Conservation (phyloP, 2,888 invertebrate species). For the Nymphalis c-album region DNA sequence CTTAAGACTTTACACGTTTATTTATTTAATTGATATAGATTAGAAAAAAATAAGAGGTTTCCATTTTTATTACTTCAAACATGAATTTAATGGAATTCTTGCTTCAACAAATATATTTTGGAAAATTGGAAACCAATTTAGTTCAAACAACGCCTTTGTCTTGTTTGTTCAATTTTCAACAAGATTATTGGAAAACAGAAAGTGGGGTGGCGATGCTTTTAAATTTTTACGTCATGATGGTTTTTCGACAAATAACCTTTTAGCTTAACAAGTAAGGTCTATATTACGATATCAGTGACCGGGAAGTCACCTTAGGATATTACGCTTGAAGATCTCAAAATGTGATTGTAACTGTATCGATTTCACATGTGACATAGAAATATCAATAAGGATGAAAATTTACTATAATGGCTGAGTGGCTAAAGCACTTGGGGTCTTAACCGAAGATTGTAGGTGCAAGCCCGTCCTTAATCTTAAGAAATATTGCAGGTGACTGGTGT, state of each 20-base stretch:
- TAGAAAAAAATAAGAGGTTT: not conserved
- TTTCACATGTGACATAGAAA: conserved; percentile 9
- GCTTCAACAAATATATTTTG: conserved; percentile 2
- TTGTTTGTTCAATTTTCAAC: conserved; percentile 19
- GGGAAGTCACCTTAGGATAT: conserved; percentile 32
- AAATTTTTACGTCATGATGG: conserved; percentile 19
- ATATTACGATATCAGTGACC: conserved; percentile 11
- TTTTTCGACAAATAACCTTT: conserved; percentile 10
- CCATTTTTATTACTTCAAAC: not conserved
- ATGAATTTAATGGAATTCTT: not conserved
- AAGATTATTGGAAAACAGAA: conserved; percentile 25
- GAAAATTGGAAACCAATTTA: conserved; percentile 17
- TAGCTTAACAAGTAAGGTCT: not conserved
- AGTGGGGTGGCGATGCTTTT: conserved; percentile 27
- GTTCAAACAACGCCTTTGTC: conserved; percentile 12
- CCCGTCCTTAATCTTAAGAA: too few species aligned
- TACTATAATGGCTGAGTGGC: not conserved
- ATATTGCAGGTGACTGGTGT: too few species aligned
- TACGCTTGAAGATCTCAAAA: conserved; percentile 25
- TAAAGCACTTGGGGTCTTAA: too few species aligned
- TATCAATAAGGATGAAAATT: conserved; percentile 6
- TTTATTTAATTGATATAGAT: not conserved
- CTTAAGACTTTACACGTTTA: too few species aligned
- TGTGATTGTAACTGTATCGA: conserved; percentile 4
- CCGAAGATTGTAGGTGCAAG: too few species aligned